Evolutionary conservation across 1,140 invertebrate genomes (phyloP).

Genomic region (Rhysida immarginata): DNA sequence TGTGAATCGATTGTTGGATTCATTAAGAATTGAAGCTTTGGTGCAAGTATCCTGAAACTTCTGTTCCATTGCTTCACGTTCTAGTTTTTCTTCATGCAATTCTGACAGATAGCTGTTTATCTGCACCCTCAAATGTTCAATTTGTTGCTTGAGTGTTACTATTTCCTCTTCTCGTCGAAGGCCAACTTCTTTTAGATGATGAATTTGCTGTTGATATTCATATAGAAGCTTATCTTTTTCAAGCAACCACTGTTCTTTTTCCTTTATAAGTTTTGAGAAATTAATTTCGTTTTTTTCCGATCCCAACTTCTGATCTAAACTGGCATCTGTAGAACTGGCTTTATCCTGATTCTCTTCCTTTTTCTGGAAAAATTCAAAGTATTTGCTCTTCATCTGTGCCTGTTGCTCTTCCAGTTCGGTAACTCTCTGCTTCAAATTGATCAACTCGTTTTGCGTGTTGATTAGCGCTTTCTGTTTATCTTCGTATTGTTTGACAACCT

Average conservation of each 20-base stretch:
- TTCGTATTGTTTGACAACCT: slow-evolving; percentile 25
- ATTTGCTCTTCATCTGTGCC: slow-evolving; percentile 15
- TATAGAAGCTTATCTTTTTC: slow-evolving; percentile 17
- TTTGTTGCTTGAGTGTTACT: slow-evolving; percentile 22
- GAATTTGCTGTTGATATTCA: slow-evolving; percentile 18
- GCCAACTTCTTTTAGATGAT: slow-evolving; percentile 21
- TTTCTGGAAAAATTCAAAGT: slow-evolving; percentile 19
- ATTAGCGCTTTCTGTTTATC: slow-evolving; percentile 33
- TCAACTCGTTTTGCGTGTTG: slow-evolving; percentile 37
- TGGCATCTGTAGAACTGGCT: slow-evolving; percentile 18
- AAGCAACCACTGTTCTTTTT: slow-evolving; percentile 16
- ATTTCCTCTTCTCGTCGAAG: slow-evolving; percentile 21
- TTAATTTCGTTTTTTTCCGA: slow-evolving; percentile 10
- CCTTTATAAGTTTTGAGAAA: slow-evolving; percentile 1
- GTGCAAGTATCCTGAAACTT: slow-evolving; percentile 16
- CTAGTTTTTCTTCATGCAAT: slow-evolving; percentile 19
- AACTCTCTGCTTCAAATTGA: slow-evolving; percentile 33
- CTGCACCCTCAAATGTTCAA: slow-evolving; percentile 26
- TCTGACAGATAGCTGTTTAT: slow-evolving; percentile 22
- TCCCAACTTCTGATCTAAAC: slow-evolving; percentile 15
- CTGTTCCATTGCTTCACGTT: slow-evolving; percentile 18
- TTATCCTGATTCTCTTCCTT: slow-evolving; percentile 18
- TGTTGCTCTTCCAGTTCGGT: slow-evolving; percentile 31
- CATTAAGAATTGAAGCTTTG: slow-evolving; percentile 22
- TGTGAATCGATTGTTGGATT: slow-evolving; percentile 24